A percentile compares a stretch with the other conserved stretches of the same genome.
Conservation (phyloP, 2,888 invertebrate genomes). For the Urechis unicinctus region DNA sequence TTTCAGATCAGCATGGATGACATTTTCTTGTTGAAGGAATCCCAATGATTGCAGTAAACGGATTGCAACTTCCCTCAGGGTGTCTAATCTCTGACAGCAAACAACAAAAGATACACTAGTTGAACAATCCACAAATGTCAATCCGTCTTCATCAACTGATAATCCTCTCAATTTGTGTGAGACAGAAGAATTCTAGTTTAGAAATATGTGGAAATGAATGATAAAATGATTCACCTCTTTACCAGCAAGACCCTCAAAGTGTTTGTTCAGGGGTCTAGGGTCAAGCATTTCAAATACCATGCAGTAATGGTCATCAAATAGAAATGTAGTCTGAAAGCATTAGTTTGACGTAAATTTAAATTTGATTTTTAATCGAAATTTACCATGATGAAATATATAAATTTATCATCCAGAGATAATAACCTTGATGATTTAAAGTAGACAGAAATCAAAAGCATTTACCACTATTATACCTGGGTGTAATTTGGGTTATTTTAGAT, state of each 20-base stretch:
- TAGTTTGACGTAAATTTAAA: too few relatives aligned
- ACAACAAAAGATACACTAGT: neutral
- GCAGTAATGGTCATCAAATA: constrained; percentile 35
- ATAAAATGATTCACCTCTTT: too few relatives aligned
- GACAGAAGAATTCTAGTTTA: too few relatives aligned
- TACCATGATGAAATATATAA: too few relatives aligned
- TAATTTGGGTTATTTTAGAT: too few relatives aligned
- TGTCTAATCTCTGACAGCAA: constrained; percentile 11
- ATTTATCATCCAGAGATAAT: too few relatives aligned
- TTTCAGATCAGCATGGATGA: constrained; percentile 45
- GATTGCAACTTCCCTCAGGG: constrained; percentile 30
- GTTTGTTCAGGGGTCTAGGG: constrained; percentile 26
- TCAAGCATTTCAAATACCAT: constrained; percentile 38
- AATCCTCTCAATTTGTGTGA: neutral
- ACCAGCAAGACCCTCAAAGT: constrained; percentile 12
- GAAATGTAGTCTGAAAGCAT: constrained; percentile 29
- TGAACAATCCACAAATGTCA: neutral
- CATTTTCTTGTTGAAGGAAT: constrained; percentile 36
- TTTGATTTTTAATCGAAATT: too few relatives aligned
- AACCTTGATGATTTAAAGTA: too few relatives aligned
- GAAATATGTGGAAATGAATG: too few relatives aligned
- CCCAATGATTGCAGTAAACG: constrained; percentile 33
- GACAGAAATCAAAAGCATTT: too few relatives aligned
- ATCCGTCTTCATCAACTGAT: neutral
- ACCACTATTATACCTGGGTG: too few relatives aligned